Evolutionary conservation across 1,140 invertebrate species (phyloP), one percentile per base, ranked within the genome.

Genomic region (Aphidius ervi): DNA sequence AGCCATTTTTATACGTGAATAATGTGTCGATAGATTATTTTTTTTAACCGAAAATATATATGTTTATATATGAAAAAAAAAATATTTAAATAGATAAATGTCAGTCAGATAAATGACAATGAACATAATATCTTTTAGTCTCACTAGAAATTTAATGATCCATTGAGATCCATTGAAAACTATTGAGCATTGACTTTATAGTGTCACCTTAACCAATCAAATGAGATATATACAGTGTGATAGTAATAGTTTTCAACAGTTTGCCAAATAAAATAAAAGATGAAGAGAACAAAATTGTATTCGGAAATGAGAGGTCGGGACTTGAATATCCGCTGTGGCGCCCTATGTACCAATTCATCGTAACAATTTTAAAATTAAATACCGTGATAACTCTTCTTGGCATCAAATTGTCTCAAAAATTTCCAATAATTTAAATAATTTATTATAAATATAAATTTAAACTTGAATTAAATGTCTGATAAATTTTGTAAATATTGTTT

Each of bases 281-380:
- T 31, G 23, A 57, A 42, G 20, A 42, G 56, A 57, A 46, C 23
- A 37, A 46, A 65, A 64, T 64, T 47, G 60, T 56, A 31, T 57
- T 41, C 64, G 66, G 64, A 64, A 65, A 68, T 64, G 63, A 65
- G 63, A 57, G 58, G 37, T 41, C 48, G 50, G 58, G 9, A 31
- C 48, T 57, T 10, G 62, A 59, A 64, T 64, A 64, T 68, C 59
- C 62, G 64, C 46, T 23, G 4, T 48, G 37, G 43, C 56, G 40
- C 31, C 55, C 46, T 57, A 31, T 31, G 2, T 31, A 31, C 2
- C 23, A 31, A 31, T 31, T 31, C 23, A 31, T 31, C 23, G 23
- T 31, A 0, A 31, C 23, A 31, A 31, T 31, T 31, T 31, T 2
- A 31, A 31, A 31, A 31, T 31, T 31, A 31, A 31, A 31, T 31